Conservation (phyloP, 2,888 invertebrate genomes). For the Villa cingulata region DNA sequence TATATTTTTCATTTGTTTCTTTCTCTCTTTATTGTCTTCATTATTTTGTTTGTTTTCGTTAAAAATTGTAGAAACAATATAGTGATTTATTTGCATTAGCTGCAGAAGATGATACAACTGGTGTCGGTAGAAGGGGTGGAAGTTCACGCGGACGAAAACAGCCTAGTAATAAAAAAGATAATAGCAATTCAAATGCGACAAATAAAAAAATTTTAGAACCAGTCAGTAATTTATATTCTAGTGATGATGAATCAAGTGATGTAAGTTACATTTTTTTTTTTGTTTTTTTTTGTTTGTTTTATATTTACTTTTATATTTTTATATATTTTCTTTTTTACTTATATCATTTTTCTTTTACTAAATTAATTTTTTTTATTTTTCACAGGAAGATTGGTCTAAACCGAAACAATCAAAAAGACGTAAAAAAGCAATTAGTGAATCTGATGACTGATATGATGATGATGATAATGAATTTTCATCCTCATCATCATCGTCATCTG, state of each 20-base stretch:
- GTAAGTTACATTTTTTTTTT: slow-evolving; percentile 41
- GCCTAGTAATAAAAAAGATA: slow-evolving; percentile 40
- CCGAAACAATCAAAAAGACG: slow-evolving; percentile 83
- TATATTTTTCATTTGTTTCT: slow-evolving; percentile 7
- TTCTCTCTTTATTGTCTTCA: not conserved
- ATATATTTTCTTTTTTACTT: slow-evolving; percentile 13
- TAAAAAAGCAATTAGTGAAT: slow-evolving; percentile 84
- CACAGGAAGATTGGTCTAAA: slow-evolving; percentile 81
- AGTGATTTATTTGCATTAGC: slow-evolving; percentile 80
- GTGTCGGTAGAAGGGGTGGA: slow-evolving; percentile 46
- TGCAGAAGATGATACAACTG: slow-evolving; percentile 69
- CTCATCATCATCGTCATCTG: no score
- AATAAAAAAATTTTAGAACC: slow-evolving; percentile 37
- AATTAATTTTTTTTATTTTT: slow-evolving; percentile 16
- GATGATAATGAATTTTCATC: not conserved
- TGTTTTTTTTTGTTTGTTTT: no score
- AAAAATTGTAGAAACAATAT: slow-evolving; percentile 58
- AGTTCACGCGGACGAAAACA: slow-evolving; percentile 47
- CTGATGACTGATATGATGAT: slow-evolving; percentile 82
- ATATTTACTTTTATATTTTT: no score
- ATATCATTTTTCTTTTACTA: not conserved
- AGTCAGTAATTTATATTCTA: slow-evolving; percentile 47
- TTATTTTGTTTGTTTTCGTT: slow-evolving; percentile 8
- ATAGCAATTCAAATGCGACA: slow-evolving; percentile 34
- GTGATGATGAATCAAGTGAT: slow-evolving; percentile 74